Evolutionary conservation across 2,113 vertebrate genomes (phyloP).

Genomic region (Furnarius figulus): DNA sequence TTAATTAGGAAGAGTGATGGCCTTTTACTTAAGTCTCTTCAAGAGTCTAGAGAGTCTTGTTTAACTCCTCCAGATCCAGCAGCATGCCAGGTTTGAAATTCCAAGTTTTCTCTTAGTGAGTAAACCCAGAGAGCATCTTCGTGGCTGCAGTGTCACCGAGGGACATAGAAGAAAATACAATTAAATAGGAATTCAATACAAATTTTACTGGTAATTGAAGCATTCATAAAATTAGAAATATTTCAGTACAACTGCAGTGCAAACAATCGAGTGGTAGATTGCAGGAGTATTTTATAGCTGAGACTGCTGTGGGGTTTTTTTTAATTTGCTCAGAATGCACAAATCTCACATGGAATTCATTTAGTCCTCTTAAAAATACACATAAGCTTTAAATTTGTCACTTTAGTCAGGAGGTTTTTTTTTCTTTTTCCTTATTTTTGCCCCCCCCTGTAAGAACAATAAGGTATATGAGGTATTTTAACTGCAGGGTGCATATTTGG

Average conservation of each 20-base stretch:
- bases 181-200: background rate
- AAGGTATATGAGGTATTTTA: slow-evolving; percentile 75
- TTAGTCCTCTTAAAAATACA: slow-evolving; percentile 53
- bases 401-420: slow-evolving; percentile 50
- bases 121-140: background rate
- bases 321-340: background rate
- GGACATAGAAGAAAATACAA: background rate
- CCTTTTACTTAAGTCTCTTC: slow-evolving; percentile 85
- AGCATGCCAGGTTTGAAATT: slow-evolving; percentile 60
- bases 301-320: background rate
- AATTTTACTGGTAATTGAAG: slow-evolving; percentile 16
- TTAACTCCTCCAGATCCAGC: slow-evolving; percentile 74
- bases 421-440: background rate
- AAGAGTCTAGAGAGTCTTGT: slow-evolving; percentile 73
- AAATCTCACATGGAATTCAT: slow-evolving; percentile 32
- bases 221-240: background rate
- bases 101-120: background rate
- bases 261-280: background rate
- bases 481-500: slow-evolving; percentile 71
- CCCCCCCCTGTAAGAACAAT: slow-evolving; percentile 13
- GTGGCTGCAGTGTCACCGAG: background rate
- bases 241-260: background rate
- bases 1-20: slow-evolving; percentile 96
- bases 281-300: background rate
- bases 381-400: slow-evolving; percentile 68